Percentiles rank a stretch among this genome's conserved stretches.
Evolutionary conservation across 2,888 invertebrate species (phyloP).

Genomic region (Hipparchia semele): DNA sequence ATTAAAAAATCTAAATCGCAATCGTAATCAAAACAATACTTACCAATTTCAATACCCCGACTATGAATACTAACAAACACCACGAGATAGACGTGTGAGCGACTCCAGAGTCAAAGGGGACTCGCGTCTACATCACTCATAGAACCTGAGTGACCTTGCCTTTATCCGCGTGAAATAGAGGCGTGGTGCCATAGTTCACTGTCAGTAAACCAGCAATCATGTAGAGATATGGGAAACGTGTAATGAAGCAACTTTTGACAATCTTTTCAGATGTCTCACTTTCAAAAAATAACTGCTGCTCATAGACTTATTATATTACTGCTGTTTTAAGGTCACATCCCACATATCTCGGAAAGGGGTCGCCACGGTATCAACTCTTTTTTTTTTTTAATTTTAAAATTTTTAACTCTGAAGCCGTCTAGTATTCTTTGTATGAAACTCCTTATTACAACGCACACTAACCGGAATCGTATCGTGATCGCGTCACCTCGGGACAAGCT

Average conservation of each 20-base stretch:
- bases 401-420: too few relatives aligned
- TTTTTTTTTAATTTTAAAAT: too few relatives aligned
- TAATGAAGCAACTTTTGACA: conserved; percentile 7
- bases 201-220: conserved; percentile 42
- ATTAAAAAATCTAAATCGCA: too few relatives aligned
- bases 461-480: too few relatives aligned
- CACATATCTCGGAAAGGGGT: too few relatives aligned
- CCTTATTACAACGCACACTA: too few relatives aligned
- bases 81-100: conserved; percentile 66
- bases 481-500: too few relatives aligned
- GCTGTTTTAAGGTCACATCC: too few relatives aligned
- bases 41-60: conserved; percentile 32
- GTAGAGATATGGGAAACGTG: conserved; percentile 29
- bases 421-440: too few relatives aligned
- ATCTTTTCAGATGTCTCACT: conserved; percentile 24
- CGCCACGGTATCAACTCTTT: too few relatives aligned
- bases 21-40: neutral
- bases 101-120: conserved; percentile 77
- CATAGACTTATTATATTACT: too few relatives aligned
- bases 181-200: conserved; percentile 46
- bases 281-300: conserved; percentile 9
- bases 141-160: conserved; percentile 65
- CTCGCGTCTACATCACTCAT: conserved; percentile 76
- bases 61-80: conserved; percentile 61
- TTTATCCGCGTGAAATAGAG: conserved; percentile 53